Conservation (phyloP, 2,888 invertebrate species). For the Automeris io region DNA sequence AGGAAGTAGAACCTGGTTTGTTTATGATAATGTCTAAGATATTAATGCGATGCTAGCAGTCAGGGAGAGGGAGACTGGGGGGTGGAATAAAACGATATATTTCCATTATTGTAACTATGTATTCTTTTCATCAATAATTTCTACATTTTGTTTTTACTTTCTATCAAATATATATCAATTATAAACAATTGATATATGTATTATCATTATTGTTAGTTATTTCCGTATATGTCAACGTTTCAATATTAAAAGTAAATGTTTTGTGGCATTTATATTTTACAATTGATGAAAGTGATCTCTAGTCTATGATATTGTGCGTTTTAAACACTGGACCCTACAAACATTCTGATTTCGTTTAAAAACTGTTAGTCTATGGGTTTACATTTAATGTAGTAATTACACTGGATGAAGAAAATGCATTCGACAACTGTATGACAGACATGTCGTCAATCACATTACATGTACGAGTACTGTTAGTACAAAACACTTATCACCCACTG, state of each 20-base stretch:
- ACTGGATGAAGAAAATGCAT: conserved; percentile 72
- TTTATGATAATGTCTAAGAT: too few species aligned
- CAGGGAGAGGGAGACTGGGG: background rate
- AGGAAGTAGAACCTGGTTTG: background rate
- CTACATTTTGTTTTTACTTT: conserved; percentile 69
- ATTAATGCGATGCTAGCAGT: background rate
- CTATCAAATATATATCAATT: conserved; percentile 75
- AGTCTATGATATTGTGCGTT: conserved; percentile 76
- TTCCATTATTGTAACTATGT: conserved; percentile 72
- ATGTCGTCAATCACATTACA: conserved; percentile 32
- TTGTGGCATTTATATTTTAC: conserved; percentile 57
- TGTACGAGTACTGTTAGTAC: conserved; percentile 47
- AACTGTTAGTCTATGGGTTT: conserved; percentile 70
- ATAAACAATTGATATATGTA: conserved; percentile 73
- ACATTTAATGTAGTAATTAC: conserved; percentile 67
- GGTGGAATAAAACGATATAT: conserved; percentile 37
- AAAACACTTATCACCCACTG: conserved; percentile 47
- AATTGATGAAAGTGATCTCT: conserved; percentile 68
- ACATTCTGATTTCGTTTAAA: conserved; percentile 73
- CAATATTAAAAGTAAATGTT: conserved; percentile 63
- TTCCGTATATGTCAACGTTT: conserved; percentile 63
- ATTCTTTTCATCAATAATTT: conserved; percentile 69
- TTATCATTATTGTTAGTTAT: conserved; percentile 69
- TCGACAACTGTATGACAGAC: conserved; percentile 44
- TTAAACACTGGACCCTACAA: conserved; percentile 75